Evolutionary conservation across 64 coral and sea anemone species (phyloP), one percentile per base, ranked within the genome.

Genomic region (Montipora cactus): DNA sequence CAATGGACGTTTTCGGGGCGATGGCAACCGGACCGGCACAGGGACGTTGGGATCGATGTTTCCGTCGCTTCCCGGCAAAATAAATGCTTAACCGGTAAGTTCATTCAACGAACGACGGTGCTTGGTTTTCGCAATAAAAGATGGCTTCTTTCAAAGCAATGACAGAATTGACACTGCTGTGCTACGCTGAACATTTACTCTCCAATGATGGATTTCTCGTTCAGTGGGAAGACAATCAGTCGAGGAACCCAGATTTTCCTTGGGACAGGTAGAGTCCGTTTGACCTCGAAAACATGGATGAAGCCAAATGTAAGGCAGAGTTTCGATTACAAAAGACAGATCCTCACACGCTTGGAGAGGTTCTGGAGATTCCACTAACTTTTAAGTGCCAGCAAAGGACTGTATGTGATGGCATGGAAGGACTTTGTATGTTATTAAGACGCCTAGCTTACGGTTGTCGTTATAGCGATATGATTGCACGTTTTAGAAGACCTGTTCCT

Each of bases 11-110:
- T 84, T 84, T 84, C 58, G 55, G 55, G 7, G 49, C 58, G 81
- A 83, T 1, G 47, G 81, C 37, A 53, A 59, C 81, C 48, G 23
- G 48, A 59, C 50, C 0, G 53, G 81, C 47, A 83, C 2, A 51
- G 10, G 18, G 23, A 87, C 15, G 13, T 25, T 87, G 37, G 83
- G 62, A 73, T 44, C 47, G 83, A 87, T 47, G 59, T 18, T 5
- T 16, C 83, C 44, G 64, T 87, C 37, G 83, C 83, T 68, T 87
- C 83, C 83, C 66, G 59, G 61, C 83, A 87, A 87, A 87, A 47
- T 87, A 87, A 64, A 84, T 64, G 16, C 5, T 87, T 87, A 87
- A 87, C 61, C 55, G 21, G 9, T 2, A 25, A 72, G 58, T 64
- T 70, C 58, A 22, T 64, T 85, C 58, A 22, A 2, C 45, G 18